Percentiles rank a stretch among this genome's conserved stretches.
phyloP scores from a whole-genome alignment of 2,797 vertebrate species.

The Hyperoplus lanceolatus region DNA sequence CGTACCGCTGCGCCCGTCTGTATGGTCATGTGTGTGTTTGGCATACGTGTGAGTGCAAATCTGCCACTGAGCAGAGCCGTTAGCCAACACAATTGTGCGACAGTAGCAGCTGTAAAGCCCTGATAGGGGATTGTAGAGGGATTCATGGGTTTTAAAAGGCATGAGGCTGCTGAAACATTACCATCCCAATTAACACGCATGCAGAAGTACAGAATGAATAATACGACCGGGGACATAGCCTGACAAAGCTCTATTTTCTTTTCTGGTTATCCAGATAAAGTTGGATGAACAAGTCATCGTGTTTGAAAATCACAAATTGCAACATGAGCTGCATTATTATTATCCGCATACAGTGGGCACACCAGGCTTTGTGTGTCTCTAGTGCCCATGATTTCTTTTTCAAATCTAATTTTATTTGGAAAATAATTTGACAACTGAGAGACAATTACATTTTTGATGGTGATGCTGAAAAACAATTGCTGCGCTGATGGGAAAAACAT shows the following conservation, averaged over 20 bases:
- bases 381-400: not conserved
- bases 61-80: not conserved
- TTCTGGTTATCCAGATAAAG: not conserved
- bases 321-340: not conserved
- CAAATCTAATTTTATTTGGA: not conserved
- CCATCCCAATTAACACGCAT: not conserved
- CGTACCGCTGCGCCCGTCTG: not conserved
- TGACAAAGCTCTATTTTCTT: not conserved
- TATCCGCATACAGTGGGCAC: not conserved
- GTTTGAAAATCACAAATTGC: not conserved
- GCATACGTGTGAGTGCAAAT: conserved; percentile 14
- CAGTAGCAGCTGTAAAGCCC: conserved; percentile 31
- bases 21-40: conserved; percentile 23
- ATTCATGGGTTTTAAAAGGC: conserved; percentile 20
- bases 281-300: not conserved
- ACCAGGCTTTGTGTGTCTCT: not conserved
- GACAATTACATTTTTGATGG: not conserved
- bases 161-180: conserved; percentile 7
- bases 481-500: not conserved
- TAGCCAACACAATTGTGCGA: not conserved
- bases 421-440: not conserved
- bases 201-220: not conserved
- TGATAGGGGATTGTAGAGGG: conserved; percentile 28
- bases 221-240: not conserved
- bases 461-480: not conserved